A percentile compares a stretch with the other conserved stretches of the same genome.
Evolutionary conservation across 53 echinoderm and acorn worm species (phyloP).

Genomic region (Zoroaster sp.): DNA sequence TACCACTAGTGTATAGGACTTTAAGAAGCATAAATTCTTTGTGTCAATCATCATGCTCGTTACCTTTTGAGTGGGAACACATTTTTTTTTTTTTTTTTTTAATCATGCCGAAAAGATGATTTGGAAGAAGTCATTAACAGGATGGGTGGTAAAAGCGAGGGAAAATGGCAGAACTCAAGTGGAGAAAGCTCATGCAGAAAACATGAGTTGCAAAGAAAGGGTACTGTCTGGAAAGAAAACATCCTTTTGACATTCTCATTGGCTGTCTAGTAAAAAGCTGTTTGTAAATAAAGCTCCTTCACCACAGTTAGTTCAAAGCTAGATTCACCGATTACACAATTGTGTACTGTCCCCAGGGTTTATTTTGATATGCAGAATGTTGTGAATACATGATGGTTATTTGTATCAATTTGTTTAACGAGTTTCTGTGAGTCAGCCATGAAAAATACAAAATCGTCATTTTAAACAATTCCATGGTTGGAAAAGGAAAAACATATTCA

Average conservation of each 20-base stretch:
- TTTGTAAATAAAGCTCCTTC: slow-evolving; percentile 15
- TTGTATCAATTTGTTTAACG: no score
- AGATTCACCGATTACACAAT: background rate
- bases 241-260: background rate
- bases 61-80: slow-evolving; percentile 7
- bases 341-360: no score
- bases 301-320: background rate
- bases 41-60: slow-evolving; percentile 44
- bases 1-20: background rate
- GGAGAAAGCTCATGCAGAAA: slow-evolving; percentile 49
- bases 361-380: no score
- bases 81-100: slow-evolving; percentile 11
- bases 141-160: background rate
- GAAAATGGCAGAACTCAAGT: slow-evolving; percentile 43
- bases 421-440: no score
- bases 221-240: background rate
- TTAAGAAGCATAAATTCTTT: slow-evolving; percentile 24
- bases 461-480: no score
- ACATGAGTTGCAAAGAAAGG: slow-evolving; percentile 44
- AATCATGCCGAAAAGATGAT: slow-evolving; percentile 53
- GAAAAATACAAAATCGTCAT: no score
- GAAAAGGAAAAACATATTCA: no score
- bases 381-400: no score
- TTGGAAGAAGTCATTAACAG: slow-evolving; percentile 41
- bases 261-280: background rate